phyloP scores from a whole-genome alignment of 2,113 vertebrate genomes.

The Struthio camelus region DNA sequence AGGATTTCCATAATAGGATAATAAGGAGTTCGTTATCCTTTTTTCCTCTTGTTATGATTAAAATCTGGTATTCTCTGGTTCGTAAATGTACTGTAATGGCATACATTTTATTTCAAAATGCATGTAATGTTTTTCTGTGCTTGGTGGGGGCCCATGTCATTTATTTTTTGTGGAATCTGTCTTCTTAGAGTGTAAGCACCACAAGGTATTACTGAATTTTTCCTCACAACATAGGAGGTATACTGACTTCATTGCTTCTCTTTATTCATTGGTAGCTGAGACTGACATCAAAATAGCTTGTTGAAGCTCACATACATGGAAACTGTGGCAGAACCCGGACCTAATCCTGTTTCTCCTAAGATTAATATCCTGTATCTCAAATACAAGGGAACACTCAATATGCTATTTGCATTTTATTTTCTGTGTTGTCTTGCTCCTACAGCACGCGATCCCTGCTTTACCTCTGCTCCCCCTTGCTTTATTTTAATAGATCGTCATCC shows the following conservation, averaged over 20 bases:
- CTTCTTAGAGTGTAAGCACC: not conserved
- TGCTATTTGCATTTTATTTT: not conserved
- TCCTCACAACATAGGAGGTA: not conserved
- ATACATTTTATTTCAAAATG: not conserved
- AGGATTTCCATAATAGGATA: not conserved
- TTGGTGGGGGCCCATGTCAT: not conserved
- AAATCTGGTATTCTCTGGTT: not conserved
- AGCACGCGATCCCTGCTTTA: not conserved
- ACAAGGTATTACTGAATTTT: not conserved
- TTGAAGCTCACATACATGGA: not conserved
- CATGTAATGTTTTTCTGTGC: not conserved
- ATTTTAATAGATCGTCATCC: not conserved
- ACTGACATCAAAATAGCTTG: fast-evolving
- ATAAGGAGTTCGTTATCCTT: not conserved
- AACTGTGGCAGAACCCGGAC: not conserved
- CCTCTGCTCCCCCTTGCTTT: not conserved
- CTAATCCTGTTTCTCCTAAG: not conserved
- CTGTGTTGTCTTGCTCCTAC: not conserved
- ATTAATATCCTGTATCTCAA: not conserved
- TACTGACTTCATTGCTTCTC: not conserved
- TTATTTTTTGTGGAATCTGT: not conserved
- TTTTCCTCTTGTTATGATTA: not conserved
- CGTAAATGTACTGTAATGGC: not conserved
- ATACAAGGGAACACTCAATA: not conserved
- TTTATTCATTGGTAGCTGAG: not conserved